A percentile compares a stretch with the other conserved stretches of the same genome.
These are phyloP conservation scores for Dolichallabes microphthalmus DNA, from an alignment of 2,113 vertebrate species.

Conservation along the genomic window DNA sequence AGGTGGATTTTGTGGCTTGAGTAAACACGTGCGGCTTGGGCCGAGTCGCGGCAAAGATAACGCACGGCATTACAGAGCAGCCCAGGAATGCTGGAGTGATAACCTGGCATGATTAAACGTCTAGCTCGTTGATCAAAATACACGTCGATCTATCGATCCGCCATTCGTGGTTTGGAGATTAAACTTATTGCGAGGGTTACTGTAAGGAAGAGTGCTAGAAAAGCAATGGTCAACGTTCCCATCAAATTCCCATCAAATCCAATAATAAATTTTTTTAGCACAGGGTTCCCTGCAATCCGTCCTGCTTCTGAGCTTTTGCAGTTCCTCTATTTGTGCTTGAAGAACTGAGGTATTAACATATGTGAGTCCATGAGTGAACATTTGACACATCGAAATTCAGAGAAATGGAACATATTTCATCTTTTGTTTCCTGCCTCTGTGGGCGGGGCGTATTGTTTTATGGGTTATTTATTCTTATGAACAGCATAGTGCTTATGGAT, in stretches of 20 bases:
- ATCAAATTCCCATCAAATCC: not conserved
- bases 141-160: not conserved
- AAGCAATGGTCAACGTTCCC: not conserved
- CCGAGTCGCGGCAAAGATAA: constrained; percentile 83
- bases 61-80: constrained; percentile 73
- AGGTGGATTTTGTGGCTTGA: constrained; percentile 83
- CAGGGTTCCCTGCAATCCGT: not conserved
- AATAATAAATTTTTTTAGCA: not conserved
- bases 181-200: not conserved
- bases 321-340: not conserved
- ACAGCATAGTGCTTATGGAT: not conserved
- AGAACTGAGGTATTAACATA: not conserved
- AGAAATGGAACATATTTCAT: not conserved
- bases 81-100: constrained; percentile 64
- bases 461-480: not conserved
- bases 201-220: not conserved
- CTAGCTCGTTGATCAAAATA: not conserved
- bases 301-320: not conserved
- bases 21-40: constrained; percentile 78
- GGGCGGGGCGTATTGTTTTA: not conserved
- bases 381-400: not conserved
- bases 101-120: not conserved
- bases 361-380: too few species aligned
- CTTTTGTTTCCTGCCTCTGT: not conserved
- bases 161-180: not conserved